Evolutionary conservation across 1,140 invertebrate species (phyloP), one percentile per base, ranked within the genome.

Genomic region (Triops cancriformis): DNA sequence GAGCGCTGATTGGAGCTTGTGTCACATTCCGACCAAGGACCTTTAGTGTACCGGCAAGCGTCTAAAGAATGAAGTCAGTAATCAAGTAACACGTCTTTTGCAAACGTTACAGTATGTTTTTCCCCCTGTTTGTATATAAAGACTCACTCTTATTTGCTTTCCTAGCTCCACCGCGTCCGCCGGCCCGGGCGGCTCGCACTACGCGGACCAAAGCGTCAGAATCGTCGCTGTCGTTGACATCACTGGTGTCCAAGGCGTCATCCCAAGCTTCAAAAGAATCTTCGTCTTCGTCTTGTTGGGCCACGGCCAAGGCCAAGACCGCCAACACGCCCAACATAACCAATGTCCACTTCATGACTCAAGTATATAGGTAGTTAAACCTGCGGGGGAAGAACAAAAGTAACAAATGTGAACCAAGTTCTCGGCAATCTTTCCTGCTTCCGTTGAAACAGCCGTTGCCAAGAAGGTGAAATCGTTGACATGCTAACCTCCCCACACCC

Each of bases 21-120:
- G 83, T 95, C 93, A 83, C 94, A 95, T 81, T 94, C 92, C 78
- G 91, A 90, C 94, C 94, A 95, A 76, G 91, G 86, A 80, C 92
- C 91, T 82, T 95, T 93, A 78, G 87, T 87, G 84, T 95, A 95
- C 83, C 92, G 90, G 83, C 94, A 95, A 74, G 72, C 11, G 27
- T 31, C 64, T 26, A 41, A 51, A 28, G 27, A 51, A 37, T 37
- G 2, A 37, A 37, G 31, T 7, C 31, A 37, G 31, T 7, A 37
- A 37, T 37, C 31, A 37, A 37, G 31, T 4, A 37, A 4, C 7
- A n/a, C n/a, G n/a, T n/a, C n/a, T n/a, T n/a, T n/a, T n/a, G n/a
- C n/a, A n/a, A 37, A 37, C 31, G 2, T 37, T 37, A 37, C 31
- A 37, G 31, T 37, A 37, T 4, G 7, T 2, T 37, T 31, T 74